Percentiles rank a stretch among this genome's conserved stretches.
phyloP scores from a whole-genome alignment of 2,113 vertebrate species.

The Physeter macrocephalus region DNA sequence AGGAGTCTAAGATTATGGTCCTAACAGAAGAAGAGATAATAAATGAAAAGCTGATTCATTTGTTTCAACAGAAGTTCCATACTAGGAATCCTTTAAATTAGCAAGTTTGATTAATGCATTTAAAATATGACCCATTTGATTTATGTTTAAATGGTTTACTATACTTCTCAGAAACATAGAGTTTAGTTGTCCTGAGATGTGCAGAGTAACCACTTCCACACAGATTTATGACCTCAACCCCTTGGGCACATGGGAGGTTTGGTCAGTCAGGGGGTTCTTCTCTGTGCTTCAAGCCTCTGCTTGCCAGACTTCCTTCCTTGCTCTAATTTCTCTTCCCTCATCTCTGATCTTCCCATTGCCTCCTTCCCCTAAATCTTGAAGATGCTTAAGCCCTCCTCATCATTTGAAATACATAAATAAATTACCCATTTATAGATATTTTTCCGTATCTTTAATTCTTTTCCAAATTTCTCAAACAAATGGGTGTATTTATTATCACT shows the following conservation, averaged over 20 bases:
- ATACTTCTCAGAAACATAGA: background rate
- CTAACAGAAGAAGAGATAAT: background rate
- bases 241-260: background rate
- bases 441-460: background rate
- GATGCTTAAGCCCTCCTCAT: background rate
- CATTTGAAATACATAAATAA: background rate
- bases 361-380: constrained; percentile 20
- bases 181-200: background rate
- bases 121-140: background rate
- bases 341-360: constrained; percentile 9
- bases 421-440: background rate
- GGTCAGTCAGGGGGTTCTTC: background rate
- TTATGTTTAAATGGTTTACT: background rate
- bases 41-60: background rate
- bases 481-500: background rate
- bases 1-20: background rate
- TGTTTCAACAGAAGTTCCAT: background rate
- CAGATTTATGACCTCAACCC: background rate
- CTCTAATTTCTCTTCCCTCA: background rate
- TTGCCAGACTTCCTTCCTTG: background rate
- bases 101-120: background rate
- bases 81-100: background rate
- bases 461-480: background rate
- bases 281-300: background rate
- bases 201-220: background rate